A percentile compares a stretch with the other conserved stretches of the same genome.
Evolutionary conservation across 2,797 vertebrate genomes (phyloP).

Genomic region (Netta rufina): DNA sequence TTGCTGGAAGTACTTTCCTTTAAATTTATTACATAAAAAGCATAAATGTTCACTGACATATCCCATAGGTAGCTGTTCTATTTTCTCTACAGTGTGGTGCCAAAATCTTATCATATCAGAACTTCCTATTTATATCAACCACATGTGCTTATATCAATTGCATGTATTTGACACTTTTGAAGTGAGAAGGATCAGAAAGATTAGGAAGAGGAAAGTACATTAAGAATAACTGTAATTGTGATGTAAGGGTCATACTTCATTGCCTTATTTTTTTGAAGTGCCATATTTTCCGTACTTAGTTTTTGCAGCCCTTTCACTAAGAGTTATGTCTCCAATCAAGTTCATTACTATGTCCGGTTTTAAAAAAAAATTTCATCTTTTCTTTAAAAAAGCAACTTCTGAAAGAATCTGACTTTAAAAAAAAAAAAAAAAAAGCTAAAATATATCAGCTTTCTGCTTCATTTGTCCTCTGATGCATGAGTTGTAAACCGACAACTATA

Average conservation of each 20-base stretch:
- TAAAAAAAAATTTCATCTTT: not conserved
- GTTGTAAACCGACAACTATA: not conserved
- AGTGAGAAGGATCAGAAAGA: not conserved
- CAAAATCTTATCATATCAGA: not conserved
- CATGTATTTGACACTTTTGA: not conserved
- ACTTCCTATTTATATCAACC: not conserved
- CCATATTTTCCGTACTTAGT: not conserved
- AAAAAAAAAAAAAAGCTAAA: not conserved
- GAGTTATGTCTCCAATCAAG: not conserved
- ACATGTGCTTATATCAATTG: not conserved
- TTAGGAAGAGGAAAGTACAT: not conserved
- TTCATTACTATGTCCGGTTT: not conserved
- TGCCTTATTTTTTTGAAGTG: not conserved
- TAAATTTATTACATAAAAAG: not conserved
- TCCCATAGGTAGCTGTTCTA: not conserved
- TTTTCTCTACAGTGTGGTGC: not conserved
- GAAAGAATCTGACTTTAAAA: not conserved
- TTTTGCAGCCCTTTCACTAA: not conserved
- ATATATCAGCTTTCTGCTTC: not conserved
- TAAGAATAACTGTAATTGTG: not conserved
- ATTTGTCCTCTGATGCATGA: not conserved
- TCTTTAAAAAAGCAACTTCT: not conserved
- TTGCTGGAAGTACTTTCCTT: not conserved
- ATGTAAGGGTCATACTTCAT: not conserved
- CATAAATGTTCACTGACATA: not conserved